Percentiles rank a stretch among this genome's conserved stretches.
phyloP scores from a whole-genome alignment of 2,113 vertebrate species.

The Chiloscyllium plagiosum region DNA sequence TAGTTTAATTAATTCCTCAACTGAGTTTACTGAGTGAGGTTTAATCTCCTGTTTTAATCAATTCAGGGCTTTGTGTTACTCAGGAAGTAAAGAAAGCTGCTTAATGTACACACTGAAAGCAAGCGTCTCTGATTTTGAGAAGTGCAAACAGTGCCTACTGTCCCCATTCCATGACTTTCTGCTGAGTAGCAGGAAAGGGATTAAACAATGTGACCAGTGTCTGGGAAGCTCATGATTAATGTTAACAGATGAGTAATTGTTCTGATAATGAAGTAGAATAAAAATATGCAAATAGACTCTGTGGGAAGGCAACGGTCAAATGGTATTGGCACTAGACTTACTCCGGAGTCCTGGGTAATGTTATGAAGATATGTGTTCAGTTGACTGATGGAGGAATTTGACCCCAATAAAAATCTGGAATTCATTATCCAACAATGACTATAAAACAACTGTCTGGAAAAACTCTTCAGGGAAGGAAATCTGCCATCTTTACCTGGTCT shows the following conservation, averaged over 20 bases:
- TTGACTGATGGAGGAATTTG: too few relatives aligned
- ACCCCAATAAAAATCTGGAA: too few relatives aligned
- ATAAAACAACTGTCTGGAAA: too few relatives aligned
- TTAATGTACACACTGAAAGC: background rate
- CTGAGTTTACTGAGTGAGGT: background rate
- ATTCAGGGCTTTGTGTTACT: background rate
- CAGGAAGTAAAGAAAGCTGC: background rate
- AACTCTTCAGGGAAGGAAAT: too few relatives aligned
- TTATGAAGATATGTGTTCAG: too few relatives aligned
- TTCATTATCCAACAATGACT: too few relatives aligned
- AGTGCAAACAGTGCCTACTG: background rate
- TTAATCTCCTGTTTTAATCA: constrained; percentile 6
- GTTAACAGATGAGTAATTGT: background rate
- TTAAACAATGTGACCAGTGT: background rate
- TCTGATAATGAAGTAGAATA: background rate
- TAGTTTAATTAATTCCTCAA: background rate
- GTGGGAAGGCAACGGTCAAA: background rate
- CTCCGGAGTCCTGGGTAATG: too few relatives aligned
- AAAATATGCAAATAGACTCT: background rate
- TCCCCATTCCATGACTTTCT: background rate
- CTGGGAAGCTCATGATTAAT: background rate
- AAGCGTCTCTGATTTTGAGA: background rate
- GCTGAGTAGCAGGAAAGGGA: background rate
- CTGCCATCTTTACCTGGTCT: too few relatives aligned
- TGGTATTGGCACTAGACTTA: too few relatives aligned